Evolutionary conservation across 2,888 invertebrate species (phyloP).

Genomic region (Agelastica alni): DNA sequence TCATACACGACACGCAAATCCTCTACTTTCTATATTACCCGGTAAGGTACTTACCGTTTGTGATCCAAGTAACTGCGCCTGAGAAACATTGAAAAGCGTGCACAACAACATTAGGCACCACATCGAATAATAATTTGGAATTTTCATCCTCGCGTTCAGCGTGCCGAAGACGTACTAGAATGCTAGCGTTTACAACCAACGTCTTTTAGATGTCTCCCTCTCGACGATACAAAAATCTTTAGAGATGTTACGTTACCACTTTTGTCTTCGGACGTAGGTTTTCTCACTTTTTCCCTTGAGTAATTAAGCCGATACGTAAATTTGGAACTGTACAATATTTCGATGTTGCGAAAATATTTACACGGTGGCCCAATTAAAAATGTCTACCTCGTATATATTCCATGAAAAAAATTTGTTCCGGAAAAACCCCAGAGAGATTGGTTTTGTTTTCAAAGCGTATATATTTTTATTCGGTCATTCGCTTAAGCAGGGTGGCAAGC

Average conservation of each 20-base stretch:
- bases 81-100: constrained; percentile 9
- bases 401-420: too few relatives aligned
- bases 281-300: not conserved
- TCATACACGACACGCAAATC: not conserved
- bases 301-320: too few relatives aligned
- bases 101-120: constrained; percentile 44
- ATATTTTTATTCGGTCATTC: too few relatives aligned
- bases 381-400: too few relatives aligned
- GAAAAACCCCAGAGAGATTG: too few relatives aligned
- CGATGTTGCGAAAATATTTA: too few relatives aligned
- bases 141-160: constrained; percentile 42
- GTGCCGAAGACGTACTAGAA: constrained; percentile 23
- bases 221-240: constrained; percentile 4
- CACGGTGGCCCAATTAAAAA: too few relatives aligned
- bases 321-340: too few relatives aligned
- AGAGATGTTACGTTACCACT: constrained; percentile 15
- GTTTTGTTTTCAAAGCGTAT: too few relatives aligned
- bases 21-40: constrained; percentile 8
- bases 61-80: constrained; percentile 18
- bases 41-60: constrained; percentile 27
- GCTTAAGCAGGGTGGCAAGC: too few relatives aligned
- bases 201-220: constrained; percentile 19
- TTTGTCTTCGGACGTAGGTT: too few relatives aligned
- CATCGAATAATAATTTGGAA: constrained; percentile 40
- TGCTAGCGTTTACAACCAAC: constrained; percentile 2